These are phyloP conservation scores for Spizella passerina DNA, from an alignment of 2,797 vertebrate genomes.

Conservation along the genomic window DNA sequence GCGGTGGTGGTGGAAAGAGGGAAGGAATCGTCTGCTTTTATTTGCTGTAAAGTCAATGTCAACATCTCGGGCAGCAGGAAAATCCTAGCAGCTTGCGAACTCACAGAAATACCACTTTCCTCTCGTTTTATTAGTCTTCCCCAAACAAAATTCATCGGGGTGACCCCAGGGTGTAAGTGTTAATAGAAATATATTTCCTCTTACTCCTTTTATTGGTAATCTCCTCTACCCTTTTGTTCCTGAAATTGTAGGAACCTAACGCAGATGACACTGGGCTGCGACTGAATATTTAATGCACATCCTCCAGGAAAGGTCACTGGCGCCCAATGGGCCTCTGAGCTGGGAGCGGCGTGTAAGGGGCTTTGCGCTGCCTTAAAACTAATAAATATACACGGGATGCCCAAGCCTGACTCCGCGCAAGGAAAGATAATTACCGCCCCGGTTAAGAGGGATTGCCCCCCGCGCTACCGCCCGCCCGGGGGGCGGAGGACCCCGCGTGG, in stretches of 20 bases:
- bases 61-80: background rate
- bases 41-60: background rate
- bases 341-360: background rate
- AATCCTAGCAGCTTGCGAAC: background rate
- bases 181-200: conserved; percentile 23
- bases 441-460: background rate
- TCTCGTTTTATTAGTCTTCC: background rate
- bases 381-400: background rate
- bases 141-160: background rate
- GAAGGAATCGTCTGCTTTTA: background rate
- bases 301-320: conserved; percentile 46
- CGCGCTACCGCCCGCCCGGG: background rate
- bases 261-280: conserved; percentile 2
- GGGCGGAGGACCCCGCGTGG: background rate
- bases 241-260: conserved; percentile 3
- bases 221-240: conserved; percentile 42
- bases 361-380: background rate
- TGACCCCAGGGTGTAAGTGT: conserved; percentile 40
- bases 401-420: background rate
- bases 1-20: background rate
- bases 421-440: background rate
- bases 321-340: conserved; percentile 31
- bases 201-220: conserved; percentile 29
- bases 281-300: conserved; percentile 48
- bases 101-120: background rate